Base-by-base conservation (phyloP, 2,888 invertebrate species). In the Serrognathus titanus region DNA sequence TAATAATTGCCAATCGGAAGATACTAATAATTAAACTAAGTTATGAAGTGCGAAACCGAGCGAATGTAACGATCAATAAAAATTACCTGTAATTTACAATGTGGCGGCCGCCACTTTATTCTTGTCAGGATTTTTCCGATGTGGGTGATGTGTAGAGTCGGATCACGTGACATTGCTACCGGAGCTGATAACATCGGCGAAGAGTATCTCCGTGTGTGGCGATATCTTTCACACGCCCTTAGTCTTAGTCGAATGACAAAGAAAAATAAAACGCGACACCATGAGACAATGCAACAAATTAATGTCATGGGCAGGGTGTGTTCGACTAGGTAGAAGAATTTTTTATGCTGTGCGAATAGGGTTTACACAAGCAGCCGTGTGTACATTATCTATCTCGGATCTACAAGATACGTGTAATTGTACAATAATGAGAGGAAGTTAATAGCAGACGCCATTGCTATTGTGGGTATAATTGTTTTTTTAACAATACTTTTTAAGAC, bases 121-220 rank as follows among this genome's bases (percentile, higher is more conserved):
- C 24, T 31, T 6, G 24, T 31, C 24, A 31, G 24, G 6, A 31
- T 43, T 16, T 43, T 43, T 43, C 20, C 9, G 9, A 16, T 61
- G 62, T 59, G 54, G 58, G 59, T 64, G 66, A 66, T 61, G 60
- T 63, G 63, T 63, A 31, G 24, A 58, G 61, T 55, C 58, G 59
- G 62, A 63, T 63, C 63, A 63, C 65, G 64, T 66, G 66, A 65
- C 65, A 63, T 60, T 49, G 65, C 64, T 64, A 64, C 66, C 59
- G 61, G 62, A 51, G 53, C 51, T 58, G 65, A 66, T 66, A 65
- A 63, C 60, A 65, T 66, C 65, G 62, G 61, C 58, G 60, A 57
- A 55, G 58, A 62, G 60, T 61, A 60, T 60, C 64, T 55, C 63
- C 58, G 65, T 66, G 66, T 66, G 66, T 66, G 66, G 66, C 65